Percentiles rank a stretch among this genome's conserved stretches.
These are phyloP conservation scores for Aleiodes sp. DNA, from an alignment of 1,140 invertebrate genomes.

Conservation along the genomic window DNA sequence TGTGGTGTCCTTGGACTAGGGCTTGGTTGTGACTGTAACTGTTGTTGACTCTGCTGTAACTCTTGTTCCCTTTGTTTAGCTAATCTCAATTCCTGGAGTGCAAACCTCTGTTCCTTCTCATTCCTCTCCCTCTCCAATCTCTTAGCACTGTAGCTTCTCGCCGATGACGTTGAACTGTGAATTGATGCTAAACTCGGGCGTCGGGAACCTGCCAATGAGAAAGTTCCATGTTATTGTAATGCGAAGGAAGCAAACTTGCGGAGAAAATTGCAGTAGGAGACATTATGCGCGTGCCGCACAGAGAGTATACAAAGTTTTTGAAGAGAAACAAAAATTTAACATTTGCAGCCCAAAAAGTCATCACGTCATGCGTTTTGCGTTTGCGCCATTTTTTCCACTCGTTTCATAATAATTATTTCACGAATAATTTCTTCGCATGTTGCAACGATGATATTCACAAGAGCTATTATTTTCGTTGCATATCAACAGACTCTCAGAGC, in stretches of 20 bases:
- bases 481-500: no score
- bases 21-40: conserved; percentile 62
- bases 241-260: no score
- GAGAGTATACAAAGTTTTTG: not conserved
- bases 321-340: conserved; percentile 5
- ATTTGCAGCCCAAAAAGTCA: not conserved
- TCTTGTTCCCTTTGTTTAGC: conserved; percentile 64
- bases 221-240: conserved; percentile 22
- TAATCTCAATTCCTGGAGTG: conserved; percentile 75
- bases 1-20: conserved; percentile 79
- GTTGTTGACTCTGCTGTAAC: conserved; percentile 38
- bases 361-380: not conserved
- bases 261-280: not conserved
- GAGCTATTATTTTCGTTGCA: no score
- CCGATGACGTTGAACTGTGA: conserved; percentile 81
- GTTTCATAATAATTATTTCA: not conserved
- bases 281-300: not conserved
- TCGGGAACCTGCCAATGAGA: conserved; percentile 74
- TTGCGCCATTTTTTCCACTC: not conserved
- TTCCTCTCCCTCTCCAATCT: conserved; percentile 80
- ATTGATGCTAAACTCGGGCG: conserved; percentile 82
- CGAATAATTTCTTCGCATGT: no score
- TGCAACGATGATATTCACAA: not conserved
- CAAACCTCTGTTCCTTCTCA: conserved; percentile 78
- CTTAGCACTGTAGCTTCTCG: conserved; percentile 79